A percentile compares a stretch with the other conserved stretches of the same genome.
Evolutionary conservation across 2,888 invertebrate genomes (phyloP).

Genomic region (Bursaphelenchus okinawaensis): DNA sequence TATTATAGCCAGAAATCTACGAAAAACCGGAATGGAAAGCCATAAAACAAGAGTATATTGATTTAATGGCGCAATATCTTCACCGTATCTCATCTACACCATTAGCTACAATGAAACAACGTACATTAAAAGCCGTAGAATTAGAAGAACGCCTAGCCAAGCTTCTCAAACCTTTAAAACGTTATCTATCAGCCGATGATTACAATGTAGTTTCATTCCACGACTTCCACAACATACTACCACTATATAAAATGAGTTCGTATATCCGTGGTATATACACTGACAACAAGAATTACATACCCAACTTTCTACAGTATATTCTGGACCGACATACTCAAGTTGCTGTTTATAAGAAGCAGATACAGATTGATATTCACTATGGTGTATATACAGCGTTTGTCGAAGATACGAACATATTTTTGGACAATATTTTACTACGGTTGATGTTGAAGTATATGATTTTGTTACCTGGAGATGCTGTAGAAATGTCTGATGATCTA

Average conservation of each 20-base stretch:
- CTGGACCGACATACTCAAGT: background rate
- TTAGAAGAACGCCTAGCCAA: background rate
- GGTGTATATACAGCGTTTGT: background rate
- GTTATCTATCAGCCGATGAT: background rate
- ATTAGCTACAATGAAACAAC: background rate
- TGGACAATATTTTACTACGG: background rate
- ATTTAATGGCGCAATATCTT: background rate
- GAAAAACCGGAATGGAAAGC: background rate
- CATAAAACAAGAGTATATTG: conserved; percentile 1
- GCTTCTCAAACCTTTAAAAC: background rate
- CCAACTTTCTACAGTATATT: background rate
- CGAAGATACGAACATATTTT: background rate
- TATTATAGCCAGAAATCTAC: conserved; percentile 10
- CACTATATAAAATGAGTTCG: background rate
- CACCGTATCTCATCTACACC: background rate
- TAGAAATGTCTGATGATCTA: background rate
- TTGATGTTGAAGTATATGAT: background rate
- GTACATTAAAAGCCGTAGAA: background rate
- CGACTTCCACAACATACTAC: background rate
- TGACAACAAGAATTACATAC: background rate
- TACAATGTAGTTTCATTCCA: background rate
- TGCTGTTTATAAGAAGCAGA: background rate
- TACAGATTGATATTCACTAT: background rate
- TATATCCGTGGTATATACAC: background rate
- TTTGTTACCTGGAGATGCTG: background rate